phyloP scores from a whole-genome alignment of 2,888 invertebrate species.

The Trachelus tabidus region DNA sequence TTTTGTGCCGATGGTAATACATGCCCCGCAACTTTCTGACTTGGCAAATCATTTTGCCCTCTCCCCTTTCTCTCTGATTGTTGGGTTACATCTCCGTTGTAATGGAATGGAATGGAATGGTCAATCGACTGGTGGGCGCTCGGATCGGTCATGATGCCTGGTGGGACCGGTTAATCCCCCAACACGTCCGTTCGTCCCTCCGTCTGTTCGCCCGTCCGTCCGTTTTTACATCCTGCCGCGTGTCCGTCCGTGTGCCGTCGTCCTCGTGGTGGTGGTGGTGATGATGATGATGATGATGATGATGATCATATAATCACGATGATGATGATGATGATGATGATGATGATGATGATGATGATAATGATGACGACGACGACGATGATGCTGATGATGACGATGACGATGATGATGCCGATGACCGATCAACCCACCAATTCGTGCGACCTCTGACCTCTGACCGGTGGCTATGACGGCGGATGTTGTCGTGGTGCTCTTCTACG shows the following conservation, averaged over 20 bases:
- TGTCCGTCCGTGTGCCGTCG: constrained; percentile 37
- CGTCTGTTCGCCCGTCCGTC: constrained; percentile 41
- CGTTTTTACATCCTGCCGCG: constrained; percentile 37
- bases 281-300: constrained; percentile 56
- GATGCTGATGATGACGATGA: too few species aligned
- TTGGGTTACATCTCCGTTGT: constrained; percentile 71
- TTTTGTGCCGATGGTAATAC: constrained; percentile 63
- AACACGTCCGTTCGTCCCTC: constrained; percentile 46
- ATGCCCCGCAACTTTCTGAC: constrained; percentile 69
- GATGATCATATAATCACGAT: constrained; percentile 26
- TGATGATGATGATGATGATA: constrained; percentile 28
- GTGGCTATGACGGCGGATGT: too few species aligned
- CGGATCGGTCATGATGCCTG: constrained; percentile 34
- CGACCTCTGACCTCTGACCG: too few species aligned
- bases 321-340: constrained; percentile 27
- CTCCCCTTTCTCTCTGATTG: constrained; percentile 75
- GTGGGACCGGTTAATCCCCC: constrained; percentile 30
- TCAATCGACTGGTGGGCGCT: constrained; percentile 53
- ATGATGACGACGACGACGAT: too few species aligned
- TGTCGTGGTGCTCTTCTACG: too few species aligned
- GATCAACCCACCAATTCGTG: too few species aligned
- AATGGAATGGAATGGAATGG: constrained; percentile 63
- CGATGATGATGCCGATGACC: background rate
- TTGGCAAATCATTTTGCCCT: constrained; percentile 76
- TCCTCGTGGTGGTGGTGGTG: constrained; percentile 53